Evolutionary conservation across 2,888 invertebrate species (phyloP).

Genomic region (Parnassius smintheus): DNA sequence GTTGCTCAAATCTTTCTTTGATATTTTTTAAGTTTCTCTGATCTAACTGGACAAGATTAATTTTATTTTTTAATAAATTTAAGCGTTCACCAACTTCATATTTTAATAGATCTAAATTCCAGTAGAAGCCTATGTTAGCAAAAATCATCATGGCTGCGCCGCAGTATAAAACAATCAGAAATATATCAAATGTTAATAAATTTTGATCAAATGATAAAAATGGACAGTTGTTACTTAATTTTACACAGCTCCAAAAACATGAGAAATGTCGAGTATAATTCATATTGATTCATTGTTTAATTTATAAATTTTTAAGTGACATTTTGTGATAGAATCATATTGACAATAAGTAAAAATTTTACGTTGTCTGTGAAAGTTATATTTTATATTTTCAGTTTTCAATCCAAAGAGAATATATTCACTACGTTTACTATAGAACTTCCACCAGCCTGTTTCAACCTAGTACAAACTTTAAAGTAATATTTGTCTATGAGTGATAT

Average conservation of each 20-base stretch:
- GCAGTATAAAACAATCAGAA: conserved; percentile 49
- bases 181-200: conserved; percentile 54
- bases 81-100: conserved; percentile 54
- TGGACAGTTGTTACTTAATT: conserved; percentile 55
- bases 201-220: conserved; percentile 56
- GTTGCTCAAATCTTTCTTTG: conserved; percentile 56
- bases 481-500: too few relatives aligned
- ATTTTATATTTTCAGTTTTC: too few relatives aligned
- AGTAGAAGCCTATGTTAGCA: conserved; percentile 59
- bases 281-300: conserved; percentile 29
- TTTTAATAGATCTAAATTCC: conserved; percentile 56
- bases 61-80: conserved; percentile 53
- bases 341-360: too few relatives aligned
- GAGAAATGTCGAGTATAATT: conserved; percentile 34
- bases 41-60: conserved; percentile 51
- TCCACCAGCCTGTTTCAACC: too few relatives aligned
- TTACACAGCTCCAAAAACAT: conserved; percentile 65
- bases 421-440: too few relatives aligned
- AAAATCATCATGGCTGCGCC: conserved; percentile 52
- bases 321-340: too few relatives aligned
- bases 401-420: too few relatives aligned
- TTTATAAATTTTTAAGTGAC: conserved; percentile 15
- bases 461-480: too few relatives aligned
- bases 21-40: conserved; percentile 52
- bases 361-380: too few relatives aligned